Percentiles rank a stretch among this genome's conserved stretches.
These are phyloP conservation scores for Orussus abietinus DNA, from an alignment of 1,140 invertebrate species.

Conservation along the genomic window DNA sequence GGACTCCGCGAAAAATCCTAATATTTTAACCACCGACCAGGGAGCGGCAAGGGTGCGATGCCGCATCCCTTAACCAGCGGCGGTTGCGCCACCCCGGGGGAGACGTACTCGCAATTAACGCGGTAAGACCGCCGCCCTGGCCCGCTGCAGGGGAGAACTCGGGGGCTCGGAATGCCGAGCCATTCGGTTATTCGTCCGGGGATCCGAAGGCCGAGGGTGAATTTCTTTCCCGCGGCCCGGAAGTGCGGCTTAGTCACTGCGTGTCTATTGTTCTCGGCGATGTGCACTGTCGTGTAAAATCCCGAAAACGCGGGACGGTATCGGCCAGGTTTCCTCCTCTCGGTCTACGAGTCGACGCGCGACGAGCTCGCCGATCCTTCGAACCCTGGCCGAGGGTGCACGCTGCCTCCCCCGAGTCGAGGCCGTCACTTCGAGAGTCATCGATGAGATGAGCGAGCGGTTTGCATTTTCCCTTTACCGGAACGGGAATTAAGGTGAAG, in stretches of 20 bases:
- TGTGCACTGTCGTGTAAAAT: constrained; percentile 29
- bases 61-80: constrained; percentile 9
- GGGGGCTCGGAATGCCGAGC: constrained; percentile 18
- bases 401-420: too few relatives aligned
- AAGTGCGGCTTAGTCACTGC: constrained; percentile 26
- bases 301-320: too few relatives aligned
- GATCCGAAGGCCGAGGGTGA: constrained; percentile 6
- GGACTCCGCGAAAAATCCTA: constrained; percentile 31
- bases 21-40: constrained; percentile 35
- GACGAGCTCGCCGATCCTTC: too few relatives aligned
- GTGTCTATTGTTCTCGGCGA: constrained; percentile 14
- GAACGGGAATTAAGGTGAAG: too few relatives aligned
- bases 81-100: constrained; percentile 31
- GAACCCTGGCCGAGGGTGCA: too few relatives aligned
- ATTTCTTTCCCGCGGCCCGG: constrained; percentile 10
- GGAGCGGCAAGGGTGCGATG: neutral
- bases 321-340: too few relatives aligned
- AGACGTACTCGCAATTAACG: constrained; percentile 40
- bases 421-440: too few relatives aligned
- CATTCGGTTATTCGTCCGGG: constrained; percentile 28
- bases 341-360: too few relatives aligned
- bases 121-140: constrained; percentile 31
- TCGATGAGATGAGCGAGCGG: too few relatives aligned
- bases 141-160: neutral
- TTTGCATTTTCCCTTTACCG: too few relatives aligned